Percentiles rank a stretch among this genome's conserved stretches.
Conservation (phyloP, 2,888 invertebrate genomes). For the Parnassius glacialis region DNA sequence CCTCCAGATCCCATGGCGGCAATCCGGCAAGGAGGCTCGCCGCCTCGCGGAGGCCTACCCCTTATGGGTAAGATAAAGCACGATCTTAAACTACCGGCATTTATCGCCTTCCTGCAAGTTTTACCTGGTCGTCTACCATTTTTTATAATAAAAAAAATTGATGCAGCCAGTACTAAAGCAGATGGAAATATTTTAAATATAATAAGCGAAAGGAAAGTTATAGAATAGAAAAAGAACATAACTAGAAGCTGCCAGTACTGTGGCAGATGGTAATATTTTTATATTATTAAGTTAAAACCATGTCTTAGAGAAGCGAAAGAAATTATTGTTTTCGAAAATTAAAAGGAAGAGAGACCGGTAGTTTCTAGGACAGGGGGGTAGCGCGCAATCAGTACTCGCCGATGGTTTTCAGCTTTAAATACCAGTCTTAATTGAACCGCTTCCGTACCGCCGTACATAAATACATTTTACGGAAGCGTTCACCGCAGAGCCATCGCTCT, state of each 20-base stretch:
- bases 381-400: slow-evolving; percentile 73
- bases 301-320: slow-evolving; percentile 48
- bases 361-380: slow-evolving; percentile 52
- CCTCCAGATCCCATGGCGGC: too few relatives aligned
- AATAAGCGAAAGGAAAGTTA: too few relatives aligned
- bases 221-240: too few relatives aligned
- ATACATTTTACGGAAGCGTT: slow-evolving; percentile 69
- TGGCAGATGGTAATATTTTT: slow-evolving; percentile 10
- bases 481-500: slow-evolving; percentile 65
- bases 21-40: too few relatives aligned
- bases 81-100: too few relatives aligned
- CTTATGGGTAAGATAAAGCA: too few relatives aligned
- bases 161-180: neutral
- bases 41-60: too few relatives aligned
- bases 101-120: too few relatives aligned
- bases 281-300: slow-evolving; percentile 38
- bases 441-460: slow-evolving; percentile 72
- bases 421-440: slow-evolving; percentile 79
- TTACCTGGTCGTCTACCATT: too few relatives aligned
- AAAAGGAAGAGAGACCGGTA: slow-evolving; percentile 62
- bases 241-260: too few relatives aligned
- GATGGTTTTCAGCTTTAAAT: slow-evolving; percentile 76
- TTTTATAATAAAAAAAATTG: neutral
- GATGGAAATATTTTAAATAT: too few relatives aligned
- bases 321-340: slow-evolving; percentile 78